Base-by-base conservation (phyloP, 2,113 vertebrate species). In the Cnemophilus loriae region DNA sequence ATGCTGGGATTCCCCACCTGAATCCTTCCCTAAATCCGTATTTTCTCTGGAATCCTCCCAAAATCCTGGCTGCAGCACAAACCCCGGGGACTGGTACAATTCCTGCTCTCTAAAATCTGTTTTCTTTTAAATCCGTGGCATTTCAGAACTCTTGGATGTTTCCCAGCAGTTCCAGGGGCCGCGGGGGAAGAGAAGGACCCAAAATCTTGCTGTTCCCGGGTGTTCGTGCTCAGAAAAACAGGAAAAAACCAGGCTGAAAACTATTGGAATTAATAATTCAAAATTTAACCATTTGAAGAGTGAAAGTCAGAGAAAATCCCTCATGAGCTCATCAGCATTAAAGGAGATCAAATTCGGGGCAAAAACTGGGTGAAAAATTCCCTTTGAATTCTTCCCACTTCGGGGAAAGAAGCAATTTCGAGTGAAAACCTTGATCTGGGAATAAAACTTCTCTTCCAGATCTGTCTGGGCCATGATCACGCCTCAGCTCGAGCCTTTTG, bases 371-470 rank as follows among this genome's bases (percentile, higher is more conserved):
- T 16, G 49, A 33, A 9, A 41, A 39, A 52, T 65, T 55, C 76
- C 84, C 13, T 39, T 59, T 37, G 57, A 63, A 84, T 82, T 39
- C 64, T 47, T 84, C 50, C 81, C 55, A 6, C 42, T 63, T 41
- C 4, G 44, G 71, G 71, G 60, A 73, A 69, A 41, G 1, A 2
- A 27, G 10, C 24, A 11, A 18, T 57, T 78, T 93, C 61, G 33
- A 87, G 79, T 22, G 37, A 61, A 96, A 92, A 80, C 71, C 67
- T 90, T 90, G 74, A 56, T 11, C 30, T 53, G 55, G 84, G 49
- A 65, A 65, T 85, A 60, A 93, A 91, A 76, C 53, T 95, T 53
- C n/a, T 76, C 75, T 67, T 47, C 35, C 73, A 81, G 64, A 74
- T 56, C 15, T 7, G 67, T 35, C 75, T 69, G 84, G 78, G 50